Percentiles rank a stretch among this genome's conserved stretches.
These are phyloP conservation scores for Poecilus cupreus DNA, from an alignment of 2,888 invertebrate species.

Conservation along the genomic window DNA sequence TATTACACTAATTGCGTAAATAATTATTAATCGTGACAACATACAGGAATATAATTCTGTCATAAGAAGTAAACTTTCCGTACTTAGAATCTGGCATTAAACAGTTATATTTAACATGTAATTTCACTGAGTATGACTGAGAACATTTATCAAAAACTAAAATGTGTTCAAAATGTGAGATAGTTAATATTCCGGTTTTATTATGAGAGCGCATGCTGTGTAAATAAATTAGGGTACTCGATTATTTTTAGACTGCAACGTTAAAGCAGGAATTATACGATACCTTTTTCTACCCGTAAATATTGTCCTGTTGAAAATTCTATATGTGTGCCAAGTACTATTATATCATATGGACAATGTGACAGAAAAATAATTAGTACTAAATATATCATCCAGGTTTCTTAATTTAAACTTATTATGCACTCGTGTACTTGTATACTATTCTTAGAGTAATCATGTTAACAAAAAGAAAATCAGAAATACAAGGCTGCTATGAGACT, in stretches of 20 bases:
- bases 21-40: no score
- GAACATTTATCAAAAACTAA: neutral
- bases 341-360: slow-evolving; percentile 36
- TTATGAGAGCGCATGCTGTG: neutral
- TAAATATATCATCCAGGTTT: slow-evolving; percentile 11
- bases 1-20: no score
- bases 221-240: slow-evolving; percentile 15
- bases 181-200: neutral
- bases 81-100: no score
- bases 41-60: no score
- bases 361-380: slow-evolving; percentile 43
- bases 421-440: no score
- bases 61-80: no score
- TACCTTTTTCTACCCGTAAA: slow-evolving; percentile 22
- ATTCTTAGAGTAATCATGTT: no score
- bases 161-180: neutral
- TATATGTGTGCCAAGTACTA: neutral
- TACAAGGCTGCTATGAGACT: no score
- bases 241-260: slow-evolving; percentile 21
- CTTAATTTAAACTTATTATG: slow-evolving; percentile 18
- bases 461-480: no score
- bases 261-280: slow-evolving; percentile 7
- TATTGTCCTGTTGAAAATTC: slow-evolving; percentile 19
- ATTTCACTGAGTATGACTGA: neutral
- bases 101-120: no score